Base-by-base conservation (phyloP, 2,888 invertebrate species). In the Sphinx pinastri region DNA sequence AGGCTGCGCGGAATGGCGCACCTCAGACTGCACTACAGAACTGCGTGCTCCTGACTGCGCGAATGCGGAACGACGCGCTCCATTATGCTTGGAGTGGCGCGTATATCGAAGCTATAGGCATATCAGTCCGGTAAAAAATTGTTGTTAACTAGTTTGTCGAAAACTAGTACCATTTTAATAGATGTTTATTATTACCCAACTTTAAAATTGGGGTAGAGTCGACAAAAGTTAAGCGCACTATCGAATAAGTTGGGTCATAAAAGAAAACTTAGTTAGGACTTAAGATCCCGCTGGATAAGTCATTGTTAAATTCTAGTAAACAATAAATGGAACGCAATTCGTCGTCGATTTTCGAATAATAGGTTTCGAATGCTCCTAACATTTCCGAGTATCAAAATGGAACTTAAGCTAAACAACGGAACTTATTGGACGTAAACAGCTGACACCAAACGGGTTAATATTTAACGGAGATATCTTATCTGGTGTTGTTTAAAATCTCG, bases 401-500 rank as follows among this genome's bases (percentile, higher is more conserved):
- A 47, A 16, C 13, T 6, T 38, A 58, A 58, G 45, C 4, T 47
- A 60, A 45, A 16, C 14, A 45, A 47, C 16, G 16, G 16, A 16
- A 16, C 4, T 60, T 59, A 45, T 38, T 49, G 10, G n/a, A 7
- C 11, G 45, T 55, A 54, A 67, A 25, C 38, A 25, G 25, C 13
- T 57, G 57, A 68, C 11, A 38, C 12, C n/a, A 69, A 52, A 14
- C 13, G 60, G 45, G n/a, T 69, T 38, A 47, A 13, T 45, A 19
- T 63, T 52, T 25, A 52, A 60, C 45, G 45, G 11, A 11, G 16
- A 63, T 10, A 45, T 54, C 52, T 14, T 38, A 16, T 38, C 19
- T 25, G 2, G 57, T 45, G 66, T 55, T 69, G 74, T 80, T 82
- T 76, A 75, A 78, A 77, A 77, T 79, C 76, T 75, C 75, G 73